Evolutionary conservation across 2,888 invertebrate genomes (phyloP).

Genomic region (Limnephilus auricula): DNA sequence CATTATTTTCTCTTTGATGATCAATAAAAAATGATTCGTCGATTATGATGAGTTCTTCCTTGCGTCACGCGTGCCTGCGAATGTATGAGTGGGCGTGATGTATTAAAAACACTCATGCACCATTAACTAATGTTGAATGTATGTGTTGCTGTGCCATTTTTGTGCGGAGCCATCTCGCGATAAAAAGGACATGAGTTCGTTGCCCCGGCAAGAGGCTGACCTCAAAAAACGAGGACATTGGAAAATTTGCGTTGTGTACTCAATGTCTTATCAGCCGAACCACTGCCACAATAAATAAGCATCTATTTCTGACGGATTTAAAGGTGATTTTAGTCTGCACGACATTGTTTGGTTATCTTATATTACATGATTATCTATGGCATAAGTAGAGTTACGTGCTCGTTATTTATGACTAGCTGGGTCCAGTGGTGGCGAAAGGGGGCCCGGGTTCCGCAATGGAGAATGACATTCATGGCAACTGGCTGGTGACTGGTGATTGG

Average conservation of each 20-base stretch:
- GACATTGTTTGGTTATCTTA: neutral
- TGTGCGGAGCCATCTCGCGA: constrained; percentile 67
- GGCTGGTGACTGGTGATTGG: neutral
- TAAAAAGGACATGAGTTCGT: constrained; percentile 79
- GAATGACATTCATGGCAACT: constrained; percentile 9
- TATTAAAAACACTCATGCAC: neutral
- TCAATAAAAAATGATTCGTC: neutral
- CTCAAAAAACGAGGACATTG: constrained; percentile 85
- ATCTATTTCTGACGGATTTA: neutral
- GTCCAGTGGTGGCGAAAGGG: constrained; percentile 38
- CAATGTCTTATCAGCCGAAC: constrained; percentile 70
- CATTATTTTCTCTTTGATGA: neutral
- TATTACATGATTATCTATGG: constrained; percentile 53
- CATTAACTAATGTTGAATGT: neutral
- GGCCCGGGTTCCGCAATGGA: constrained; percentile 22
- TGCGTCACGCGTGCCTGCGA: neutral
- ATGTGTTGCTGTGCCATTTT: neutral
- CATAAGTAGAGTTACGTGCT: constrained; percentile 52
- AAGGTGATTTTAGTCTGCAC: neutral
- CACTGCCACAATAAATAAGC: constrained; percentile 60
- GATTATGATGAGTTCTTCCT: neutral
- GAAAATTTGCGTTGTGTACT: constrained; percentile 79
- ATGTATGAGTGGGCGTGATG: neutral
- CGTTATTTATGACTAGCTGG: constrained; percentile 48
- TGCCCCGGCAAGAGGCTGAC: constrained; percentile 80